Evolutionary conservation across 2,113 vertebrate genomes (phyloP), one percentile per base, ranked within the genome.

Genomic region (Kryptolebias marmoratus): DNA sequence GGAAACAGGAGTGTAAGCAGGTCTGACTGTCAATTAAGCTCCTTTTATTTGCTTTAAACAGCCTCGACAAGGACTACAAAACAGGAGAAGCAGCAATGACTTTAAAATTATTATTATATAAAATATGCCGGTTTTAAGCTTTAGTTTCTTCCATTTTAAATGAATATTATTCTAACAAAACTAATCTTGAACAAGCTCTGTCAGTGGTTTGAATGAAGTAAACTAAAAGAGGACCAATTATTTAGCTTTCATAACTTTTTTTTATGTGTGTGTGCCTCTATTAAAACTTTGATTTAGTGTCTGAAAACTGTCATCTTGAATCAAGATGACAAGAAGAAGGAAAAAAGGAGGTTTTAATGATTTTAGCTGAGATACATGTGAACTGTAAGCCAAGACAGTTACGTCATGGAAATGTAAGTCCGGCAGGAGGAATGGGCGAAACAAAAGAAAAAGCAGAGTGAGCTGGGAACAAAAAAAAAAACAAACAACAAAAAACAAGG

Each of bases 351-450:
- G 39, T 42, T 42, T 42, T 42, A 8, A 42, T 42, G 58, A 28
- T 50, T 73, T 77, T 18, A 68, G 53, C 76, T 32, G 13, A 28
- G n/a, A 68, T 75, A 13, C 71, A 84, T 75, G 80, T 84, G 79
- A 83, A 83, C 73, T 88, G 65, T 82, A 50, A 80, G 78, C 79
- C 83, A 89, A 86, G 80, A 75, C 82, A 90, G 87, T 93, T 90
- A 94, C 93, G 93, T 94, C 93, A 94, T 93, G 93, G 92, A 94
- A 93, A 87, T 85, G 16, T 63, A 89, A 83, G 88, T 91, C 87
- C 85, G 84, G 83, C 75, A 68, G 80, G 48, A 82, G 67, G 65
- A 92, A 80, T 81, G 79, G 85, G 81, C 76, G 86, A 93, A 88
- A 93, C 91, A 93, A 93, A 91, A 92, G 89, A 77, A 75, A 82